phyloP scores from a whole-genome alignment of 2,797 vertebrate genomes.

The Siniperca undulata region DNA sequence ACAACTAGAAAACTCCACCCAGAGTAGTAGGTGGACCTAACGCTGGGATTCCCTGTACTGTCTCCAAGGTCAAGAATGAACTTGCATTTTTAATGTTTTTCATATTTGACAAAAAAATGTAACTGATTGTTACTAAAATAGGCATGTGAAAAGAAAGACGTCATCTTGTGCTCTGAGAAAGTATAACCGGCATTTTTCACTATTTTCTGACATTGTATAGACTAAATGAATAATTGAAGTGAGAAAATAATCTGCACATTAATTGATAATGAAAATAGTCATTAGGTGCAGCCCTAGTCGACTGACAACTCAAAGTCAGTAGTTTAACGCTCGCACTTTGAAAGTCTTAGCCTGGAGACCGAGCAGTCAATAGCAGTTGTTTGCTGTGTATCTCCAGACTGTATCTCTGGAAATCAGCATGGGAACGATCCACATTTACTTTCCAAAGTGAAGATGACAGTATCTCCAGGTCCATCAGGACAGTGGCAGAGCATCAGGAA shows the following conservation, averaged over 20 bases:
- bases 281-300: neutral
- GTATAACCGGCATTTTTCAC: neutral
- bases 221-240: neutral
- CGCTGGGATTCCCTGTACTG: too few relatives aligned
- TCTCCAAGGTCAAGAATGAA: too few relatives aligned
- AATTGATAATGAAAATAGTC: neutral
- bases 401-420: slow-evolving; percentile 38
- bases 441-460: slow-evolving; percentile 52
- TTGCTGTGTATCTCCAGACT: slow-evolving; percentile 13
- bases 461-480: slow-evolving; percentile 51
- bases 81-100: neutral
- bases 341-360: slow-evolving; percentile 7
- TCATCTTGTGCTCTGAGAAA: neutral
- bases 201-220: neutral
- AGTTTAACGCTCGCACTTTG: neutral
- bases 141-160: neutral
- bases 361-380: too few relatives aligned
- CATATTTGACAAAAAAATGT: neutral
- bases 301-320: neutral
- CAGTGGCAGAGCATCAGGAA: slow-evolving; percentile 34
- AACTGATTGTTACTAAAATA: too few relatives aligned
- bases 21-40: too few relatives aligned
- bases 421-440: slow-evolving; percentile 34
- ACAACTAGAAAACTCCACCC: too few relatives aligned
- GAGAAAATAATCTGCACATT: neutral